These are phyloP conservation scores for Crotophaga sulcirostris DNA, from an alignment of 2,113 vertebrate species.

Conservation along the genomic window DNA sequence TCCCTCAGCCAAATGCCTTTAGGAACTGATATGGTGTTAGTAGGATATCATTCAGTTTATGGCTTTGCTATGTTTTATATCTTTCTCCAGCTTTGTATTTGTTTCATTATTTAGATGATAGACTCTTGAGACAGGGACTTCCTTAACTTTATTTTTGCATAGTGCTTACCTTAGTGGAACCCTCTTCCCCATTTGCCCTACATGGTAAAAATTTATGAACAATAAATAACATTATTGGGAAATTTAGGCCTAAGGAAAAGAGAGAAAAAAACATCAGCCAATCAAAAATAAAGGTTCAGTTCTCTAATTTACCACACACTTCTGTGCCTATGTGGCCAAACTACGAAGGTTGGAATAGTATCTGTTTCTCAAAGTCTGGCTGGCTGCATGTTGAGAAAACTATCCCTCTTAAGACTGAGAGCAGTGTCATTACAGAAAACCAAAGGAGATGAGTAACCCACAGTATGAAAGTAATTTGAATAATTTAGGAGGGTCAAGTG, in stretches of 20 bases:
- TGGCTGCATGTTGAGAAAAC: background rate
- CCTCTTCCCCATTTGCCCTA: background rate
- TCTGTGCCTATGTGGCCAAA: background rate
- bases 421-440: background rate
- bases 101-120: background rate
- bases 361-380: background rate
- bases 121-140: fast-evolving
- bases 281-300: background rate
- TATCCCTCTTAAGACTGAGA: background rate
- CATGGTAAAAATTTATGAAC: background rate
- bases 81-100: background rate
- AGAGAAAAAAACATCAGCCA: background rate
- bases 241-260: background rate
- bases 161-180: background rate
- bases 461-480: background rate
- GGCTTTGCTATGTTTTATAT: background rate
- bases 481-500: background rate
- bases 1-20: background rate
- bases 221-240: background rate
- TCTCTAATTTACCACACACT: background rate
- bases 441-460: background rate
- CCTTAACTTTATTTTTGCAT: background rate
- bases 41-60: background rate
- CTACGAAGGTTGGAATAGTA: background rate
- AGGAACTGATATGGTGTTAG: background rate